Evolutionary conservation across 2,113 vertebrate species (phyloP).

Genomic region (Zosterops pallidus): DNA sequence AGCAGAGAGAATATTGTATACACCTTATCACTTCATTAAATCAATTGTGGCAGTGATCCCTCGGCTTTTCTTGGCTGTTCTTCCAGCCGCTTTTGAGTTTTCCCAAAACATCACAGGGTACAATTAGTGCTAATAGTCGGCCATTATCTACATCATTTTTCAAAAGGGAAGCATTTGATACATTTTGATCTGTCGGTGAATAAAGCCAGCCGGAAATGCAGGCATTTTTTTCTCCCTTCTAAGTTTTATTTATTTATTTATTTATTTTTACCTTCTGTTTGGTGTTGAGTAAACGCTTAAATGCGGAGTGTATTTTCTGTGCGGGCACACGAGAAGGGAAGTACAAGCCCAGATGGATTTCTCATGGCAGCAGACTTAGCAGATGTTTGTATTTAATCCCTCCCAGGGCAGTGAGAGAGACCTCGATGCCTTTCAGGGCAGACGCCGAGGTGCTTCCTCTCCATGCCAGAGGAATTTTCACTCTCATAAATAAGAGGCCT

Average conservation of each 20-base stretch:
- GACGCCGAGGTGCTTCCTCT: not conserved
- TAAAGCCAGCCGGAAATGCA: not conserved
- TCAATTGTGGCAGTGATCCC: not conserved
- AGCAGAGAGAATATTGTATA: not conserved
- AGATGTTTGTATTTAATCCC: not conserved
- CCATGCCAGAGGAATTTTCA: not conserved
- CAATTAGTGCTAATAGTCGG: not conserved
- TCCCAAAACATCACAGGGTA: not conserved
- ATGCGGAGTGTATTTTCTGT: not conserved
- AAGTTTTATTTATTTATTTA: not conserved
- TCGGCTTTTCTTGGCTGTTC: constrained; percentile 30
- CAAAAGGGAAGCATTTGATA: not conserved
- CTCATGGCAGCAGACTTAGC: not conserved
- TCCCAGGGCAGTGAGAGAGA: not conserved
- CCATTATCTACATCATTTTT: not conserved
- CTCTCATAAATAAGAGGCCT: not conserved
- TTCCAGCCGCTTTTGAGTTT: not conserved
- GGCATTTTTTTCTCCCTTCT: not conserved
- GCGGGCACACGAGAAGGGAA: not conserved
- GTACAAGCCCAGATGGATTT: not conserved
- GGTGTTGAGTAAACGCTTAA: not conserved
- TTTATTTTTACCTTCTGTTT: not conserved
- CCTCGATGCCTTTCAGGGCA: not conserved
- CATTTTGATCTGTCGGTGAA: not conserved
- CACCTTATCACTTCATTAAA: not conserved